Conservation (phyloP, 2,888 invertebrate genomes). For the Ectemnius continuus region DNA sequence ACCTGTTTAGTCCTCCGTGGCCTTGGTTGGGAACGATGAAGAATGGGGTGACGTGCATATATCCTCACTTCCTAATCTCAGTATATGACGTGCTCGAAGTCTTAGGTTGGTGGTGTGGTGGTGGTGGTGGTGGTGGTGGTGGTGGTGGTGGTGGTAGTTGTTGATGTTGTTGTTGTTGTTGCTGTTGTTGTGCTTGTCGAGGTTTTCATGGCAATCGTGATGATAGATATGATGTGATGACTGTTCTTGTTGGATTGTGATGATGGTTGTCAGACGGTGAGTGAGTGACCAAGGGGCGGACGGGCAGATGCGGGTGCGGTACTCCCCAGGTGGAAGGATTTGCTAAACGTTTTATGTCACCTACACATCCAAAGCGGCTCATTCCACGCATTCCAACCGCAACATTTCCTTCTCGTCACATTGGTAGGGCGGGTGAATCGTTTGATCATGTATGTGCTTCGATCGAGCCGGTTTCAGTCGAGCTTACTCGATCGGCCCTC, state of each 20-base stretch:
- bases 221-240: too few relatives aligned
- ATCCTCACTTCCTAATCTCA: conserved; percentile 46
- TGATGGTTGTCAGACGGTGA: conserved; percentile 48
- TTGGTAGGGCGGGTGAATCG: conserved; percentile 7
- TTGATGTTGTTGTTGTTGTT: conserved; percentile 46
- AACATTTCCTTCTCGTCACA: conserved; percentile 37
- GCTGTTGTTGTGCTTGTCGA: conserved; percentile 44
- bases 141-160: conserved; percentile 42
- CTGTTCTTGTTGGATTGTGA: too few relatives aligned
- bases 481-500: conserved; percentile 20
- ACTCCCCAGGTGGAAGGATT: conserved; percentile 72
- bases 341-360: conserved; percentile 79
- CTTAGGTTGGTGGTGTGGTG: conserved; percentile 54
- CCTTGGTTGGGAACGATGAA: conserved; percentile 61
- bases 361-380: conserved; percentile 79
- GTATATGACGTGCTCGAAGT: conserved; percentile 59
- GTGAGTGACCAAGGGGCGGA: conserved; percentile 53
- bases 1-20: conserved; percentile 73
- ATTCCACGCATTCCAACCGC: conserved; percentile 77
- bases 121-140: conserved; percentile 44
- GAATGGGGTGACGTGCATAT: conserved; percentile 49
- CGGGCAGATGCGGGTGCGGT: conserved; percentile 67
- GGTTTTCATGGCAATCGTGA: conserved; percentile 44
- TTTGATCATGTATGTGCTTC: neutral
- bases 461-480: too few relatives aligned